Conservation (phyloP, 2,113 vertebrate species). For the Sapajus apella region DNA sequence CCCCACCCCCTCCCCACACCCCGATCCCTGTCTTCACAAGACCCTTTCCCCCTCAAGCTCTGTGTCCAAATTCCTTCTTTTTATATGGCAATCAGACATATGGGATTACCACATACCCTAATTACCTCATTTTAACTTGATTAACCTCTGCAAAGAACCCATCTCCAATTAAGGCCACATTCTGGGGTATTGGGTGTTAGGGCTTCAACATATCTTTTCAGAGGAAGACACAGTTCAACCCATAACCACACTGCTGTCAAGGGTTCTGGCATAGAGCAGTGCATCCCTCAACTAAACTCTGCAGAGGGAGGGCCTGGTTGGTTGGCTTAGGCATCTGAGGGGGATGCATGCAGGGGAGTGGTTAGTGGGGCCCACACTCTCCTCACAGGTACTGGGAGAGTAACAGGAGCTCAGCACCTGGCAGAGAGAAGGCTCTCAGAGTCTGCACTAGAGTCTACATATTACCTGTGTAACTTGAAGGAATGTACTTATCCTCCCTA, state of each 20-base stretch:
- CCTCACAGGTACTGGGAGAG: neutral
- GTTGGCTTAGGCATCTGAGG: neutral
- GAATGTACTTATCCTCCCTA: neutral
- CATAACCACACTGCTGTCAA: too few species aligned
- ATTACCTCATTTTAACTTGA: neutral
- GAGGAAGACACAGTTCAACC: neutral
- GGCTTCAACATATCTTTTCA: neutral
- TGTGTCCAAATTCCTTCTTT: neutral
- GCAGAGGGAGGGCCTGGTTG: neutral
- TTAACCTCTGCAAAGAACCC: neutral
- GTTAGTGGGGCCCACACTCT: neutral
- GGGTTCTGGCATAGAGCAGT: neutral
- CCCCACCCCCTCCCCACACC: too few species aligned
- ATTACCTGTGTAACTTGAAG: neutral
- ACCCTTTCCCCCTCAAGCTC: too few species aligned
- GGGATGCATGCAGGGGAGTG: neutral
- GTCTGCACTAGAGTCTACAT: neutral
- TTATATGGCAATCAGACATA: neutral
- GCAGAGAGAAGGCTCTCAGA: neutral
- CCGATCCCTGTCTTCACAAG: rapidly evolving
- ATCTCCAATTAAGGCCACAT: neutral
- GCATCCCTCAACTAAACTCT: too few species aligned
- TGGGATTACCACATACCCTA: neutral
- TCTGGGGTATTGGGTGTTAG: neutral
- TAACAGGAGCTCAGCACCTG: neutral